These are phyloP conservation scores for human DNA, from an alignment of 2,113 vertebrate species.

Conservation along the genomic window GRCh38 chr9:10128501-10129000, in stretches of 20 bases:
- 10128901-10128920: neutral
- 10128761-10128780: neutral
- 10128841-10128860: neutral
- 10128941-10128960: neutral
- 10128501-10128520: neutral
- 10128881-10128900: neutral
- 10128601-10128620: neutral
- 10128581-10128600: neutral
- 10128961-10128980: neutral
- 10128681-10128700: neutral
- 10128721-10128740: neutral
- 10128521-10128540: neutral
- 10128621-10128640: neutral
- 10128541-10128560: neutral
- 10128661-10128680: neutral
- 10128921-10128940: neutral
- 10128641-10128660: neutral
- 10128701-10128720: neutral
- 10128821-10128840: neutral
- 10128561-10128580: neutral
- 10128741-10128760: neutral
- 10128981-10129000: neutral
- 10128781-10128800: neutral
- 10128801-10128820: neutral
- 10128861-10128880: conserved; percentile 32